phyloP scores from a whole-genome alignment of 2,797 vertebrate species.

The Silurus aristotelis region DNA sequence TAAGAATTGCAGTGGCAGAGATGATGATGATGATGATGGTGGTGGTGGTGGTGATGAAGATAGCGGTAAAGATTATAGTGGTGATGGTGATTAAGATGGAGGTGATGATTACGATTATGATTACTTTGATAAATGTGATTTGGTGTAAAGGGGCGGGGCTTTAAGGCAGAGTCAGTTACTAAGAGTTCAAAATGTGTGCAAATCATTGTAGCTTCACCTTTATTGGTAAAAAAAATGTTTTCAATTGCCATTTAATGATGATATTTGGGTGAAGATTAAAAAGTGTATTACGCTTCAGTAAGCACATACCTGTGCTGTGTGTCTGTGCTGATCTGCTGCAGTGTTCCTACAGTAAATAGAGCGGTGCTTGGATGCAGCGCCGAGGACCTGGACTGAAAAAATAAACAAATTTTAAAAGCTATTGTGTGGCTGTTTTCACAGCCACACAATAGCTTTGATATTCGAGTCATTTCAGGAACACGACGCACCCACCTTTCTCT shows the following conservation, averaged over 20 bases:
- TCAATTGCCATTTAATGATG: neutral
- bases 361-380: conserved; percentile 25
- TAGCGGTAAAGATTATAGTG: neutral
- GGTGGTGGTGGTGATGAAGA: too few species aligned
- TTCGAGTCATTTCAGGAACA: neutral
- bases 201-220: neutral
- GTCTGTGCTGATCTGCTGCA: conserved; percentile 41
- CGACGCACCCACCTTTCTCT: conserved; percentile 66
- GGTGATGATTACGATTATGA: too few species aligned
- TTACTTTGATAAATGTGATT: neutral
- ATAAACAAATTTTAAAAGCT: too few species aligned
- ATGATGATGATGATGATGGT: neutral
- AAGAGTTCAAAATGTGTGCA: neutral
- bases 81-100: neutral
- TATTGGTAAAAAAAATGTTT: neutral
- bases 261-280: neutral
- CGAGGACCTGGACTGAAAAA: conserved; percentile 58
- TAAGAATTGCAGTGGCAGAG: too few species aligned
- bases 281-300: neutral
- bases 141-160: neutral
- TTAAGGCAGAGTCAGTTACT: neutral
- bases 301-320: conserved; percentile 50
- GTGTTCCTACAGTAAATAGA: conserved; percentile 53
- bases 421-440: too few species aligned
- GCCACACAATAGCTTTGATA: neutral